These are phyloP conservation scores for Embidobia sp. DNA, from an alignment of 2,888 invertebrate species.

Conservation along the genomic window DNA sequence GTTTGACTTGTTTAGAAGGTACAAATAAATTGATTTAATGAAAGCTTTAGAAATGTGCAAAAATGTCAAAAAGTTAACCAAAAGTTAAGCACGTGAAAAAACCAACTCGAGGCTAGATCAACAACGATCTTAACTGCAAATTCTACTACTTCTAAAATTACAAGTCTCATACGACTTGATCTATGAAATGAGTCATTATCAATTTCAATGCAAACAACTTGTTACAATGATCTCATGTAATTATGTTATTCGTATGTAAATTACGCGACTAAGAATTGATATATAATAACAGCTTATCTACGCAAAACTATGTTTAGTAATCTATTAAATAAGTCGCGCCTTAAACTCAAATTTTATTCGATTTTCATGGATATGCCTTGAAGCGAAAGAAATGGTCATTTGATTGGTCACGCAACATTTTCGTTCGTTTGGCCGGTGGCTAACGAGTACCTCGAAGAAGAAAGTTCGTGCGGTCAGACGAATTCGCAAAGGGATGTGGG, in stretches of 20 bases:
- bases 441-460: slow-evolving; percentile 30
- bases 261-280: slow-evolving; percentile 45
- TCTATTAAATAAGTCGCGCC: slow-evolving; percentile 4
- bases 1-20: no score
- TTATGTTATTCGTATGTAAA: slow-evolving; percentile 60
- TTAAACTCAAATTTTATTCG: background rate
- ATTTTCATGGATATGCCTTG: background rate
- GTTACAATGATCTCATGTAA: slow-evolving; percentile 60
- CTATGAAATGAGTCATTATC: slow-evolving; percentile 63
- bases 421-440: background rate
- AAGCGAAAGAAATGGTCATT: slow-evolving; percentile 45
- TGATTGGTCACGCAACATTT: slow-evolving; percentile 19
- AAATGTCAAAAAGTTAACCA: no score
- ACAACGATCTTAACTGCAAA: slow-evolving; percentile 45
- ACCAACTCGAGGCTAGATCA: slow-evolving; percentile 14
- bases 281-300: slow-evolving; percentile 45
- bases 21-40: no score
- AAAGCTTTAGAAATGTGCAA: no score
- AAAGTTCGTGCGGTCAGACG: slow-evolving; percentile 26
- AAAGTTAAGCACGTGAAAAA: no score
- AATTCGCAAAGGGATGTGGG: slow-evolving; percentile 6
- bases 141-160: slow-evolving; percentile 44
- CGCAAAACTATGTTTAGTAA: slow-evolving; percentile 15
- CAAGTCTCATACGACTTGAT: slow-evolving; percentile 51
- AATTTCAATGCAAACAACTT: slow-evolving; percentile 64